Percentiles rank a stretch among this genome's conserved stretches.
Conservation (phyloP, 2,888 invertebrate species). For the Strigamia transsilvanica region DNA sequence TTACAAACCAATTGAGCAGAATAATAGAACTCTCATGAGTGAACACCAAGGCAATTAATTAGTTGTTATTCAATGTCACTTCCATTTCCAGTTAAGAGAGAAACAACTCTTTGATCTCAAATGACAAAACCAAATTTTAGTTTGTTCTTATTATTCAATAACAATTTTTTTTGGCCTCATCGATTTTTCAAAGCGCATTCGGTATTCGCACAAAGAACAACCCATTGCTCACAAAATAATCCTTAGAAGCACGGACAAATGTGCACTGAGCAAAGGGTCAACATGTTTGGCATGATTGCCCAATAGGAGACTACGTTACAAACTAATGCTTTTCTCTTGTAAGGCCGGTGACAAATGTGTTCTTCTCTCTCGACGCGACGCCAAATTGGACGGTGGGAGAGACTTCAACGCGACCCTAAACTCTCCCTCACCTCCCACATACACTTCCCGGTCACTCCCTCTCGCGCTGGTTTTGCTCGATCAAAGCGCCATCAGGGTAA, state of each 20-base stretch:
- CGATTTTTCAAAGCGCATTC: conserved; percentile 2
- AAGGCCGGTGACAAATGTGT: conserved; percentile 52
- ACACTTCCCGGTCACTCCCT: conserved; percentile 20
- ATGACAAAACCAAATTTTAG: conserved; percentile 6
- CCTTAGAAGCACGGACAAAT: conserved; percentile 20
- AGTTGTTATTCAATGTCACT: conserved; percentile 21
- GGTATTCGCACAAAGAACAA: conserved; percentile 5
- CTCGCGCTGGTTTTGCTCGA: not conserved
- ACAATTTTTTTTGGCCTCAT: not conserved
- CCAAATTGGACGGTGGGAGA: conserved; percentile 45
- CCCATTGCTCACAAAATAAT: conserved; percentile 25
- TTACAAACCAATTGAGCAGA: conserved; percentile 30
- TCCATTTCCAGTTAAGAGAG: conserved; percentile 15
- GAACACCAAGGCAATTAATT: conserved; percentile 26
- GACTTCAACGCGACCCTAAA: not conserved
- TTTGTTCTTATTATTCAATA: not conserved
- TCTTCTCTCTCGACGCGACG: conserved; percentile 18
- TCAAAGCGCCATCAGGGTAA: conserved; percentile 1
- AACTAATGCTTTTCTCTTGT: conserved; percentile 53
- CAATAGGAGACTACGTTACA: conserved; percentile 50
- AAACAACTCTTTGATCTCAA: conserved; percentile 3
- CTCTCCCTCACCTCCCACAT: conserved; percentile 3
- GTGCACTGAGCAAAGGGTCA: conserved; percentile 50
- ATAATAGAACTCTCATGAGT: conserved; percentile 15
- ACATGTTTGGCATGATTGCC: conserved; percentile 43